phyloP scores from a whole-genome alignment of 2,113 vertebrate genomes.

The Saimiri boliviensis region DNA sequence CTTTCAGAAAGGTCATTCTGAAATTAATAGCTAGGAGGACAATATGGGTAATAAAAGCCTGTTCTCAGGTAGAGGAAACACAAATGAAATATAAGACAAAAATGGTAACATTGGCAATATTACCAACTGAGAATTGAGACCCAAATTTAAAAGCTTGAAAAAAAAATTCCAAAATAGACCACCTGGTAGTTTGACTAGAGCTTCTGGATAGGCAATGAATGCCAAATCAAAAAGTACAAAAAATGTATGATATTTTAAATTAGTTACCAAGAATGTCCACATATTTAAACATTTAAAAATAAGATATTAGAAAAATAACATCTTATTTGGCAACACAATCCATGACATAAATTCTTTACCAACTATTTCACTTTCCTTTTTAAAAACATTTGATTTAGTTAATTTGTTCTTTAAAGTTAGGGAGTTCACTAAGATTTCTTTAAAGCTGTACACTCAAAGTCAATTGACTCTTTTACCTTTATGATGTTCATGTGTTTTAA shows the following conservation, averaged over 20 bases:
- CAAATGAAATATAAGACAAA: not conserved
- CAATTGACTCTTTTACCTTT: not conserved
- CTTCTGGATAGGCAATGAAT: conserved; percentile 97
- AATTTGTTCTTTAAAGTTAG: not conserved
- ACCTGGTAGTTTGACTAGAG: conserved; percentile 91
- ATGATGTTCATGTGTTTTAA: not conserved
- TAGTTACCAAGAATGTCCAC: not conserved
- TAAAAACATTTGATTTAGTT: not conserved
- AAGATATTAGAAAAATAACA: not conserved
- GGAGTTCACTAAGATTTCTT: too few species aligned
- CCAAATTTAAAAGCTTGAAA: conserved; percentile 96
- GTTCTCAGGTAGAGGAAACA: conserved; percentile 5
- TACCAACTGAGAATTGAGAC: conserved; percentile 95
- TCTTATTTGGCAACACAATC: not conserved
- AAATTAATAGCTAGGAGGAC: not conserved
- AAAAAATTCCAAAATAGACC: conserved; percentile 98
- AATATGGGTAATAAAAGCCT: not conserved
- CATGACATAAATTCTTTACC: not conserved
- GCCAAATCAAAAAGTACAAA: conserved; percentile 93
- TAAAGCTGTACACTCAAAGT: not conserved
- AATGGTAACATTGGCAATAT: not conserved
- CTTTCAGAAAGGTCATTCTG: not conserved
- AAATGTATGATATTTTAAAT: conserved; percentile 40
- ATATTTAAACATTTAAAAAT: conserved; percentile 26
- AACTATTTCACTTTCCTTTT: conserved; percentile 5